Percentiles rank a stretch among this genome's conserved stretches.
Evolutionary conservation across 2,888 invertebrate species (phyloP).

Genomic region (Eilema sororculum): DNA sequence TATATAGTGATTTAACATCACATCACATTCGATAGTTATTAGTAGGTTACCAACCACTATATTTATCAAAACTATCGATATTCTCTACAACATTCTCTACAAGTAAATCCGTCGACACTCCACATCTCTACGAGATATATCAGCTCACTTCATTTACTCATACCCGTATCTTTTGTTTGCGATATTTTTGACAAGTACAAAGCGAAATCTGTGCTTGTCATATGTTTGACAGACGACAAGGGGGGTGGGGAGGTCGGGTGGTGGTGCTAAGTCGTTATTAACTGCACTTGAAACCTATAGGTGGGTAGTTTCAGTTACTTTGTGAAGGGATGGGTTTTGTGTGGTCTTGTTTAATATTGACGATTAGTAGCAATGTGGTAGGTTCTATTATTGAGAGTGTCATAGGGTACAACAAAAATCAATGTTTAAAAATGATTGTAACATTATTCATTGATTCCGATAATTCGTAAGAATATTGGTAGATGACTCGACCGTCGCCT

Average conservation of each 20-base stretch:
- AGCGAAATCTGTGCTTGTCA: constrained; percentile 86
- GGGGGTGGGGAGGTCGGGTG: constrained; percentile 44
- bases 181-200: constrained; percentile 87
- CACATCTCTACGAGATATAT: constrained; percentile 81
- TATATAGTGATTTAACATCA: too few species aligned
- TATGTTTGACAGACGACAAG: constrained; percentile 83
- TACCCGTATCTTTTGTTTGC: constrained; percentile 85
- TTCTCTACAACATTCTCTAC: background rate
- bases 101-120: constrained; percentile 48
- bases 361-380: background rate
- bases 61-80: constrained; percentile 6
- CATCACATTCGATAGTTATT: too few species aligned
- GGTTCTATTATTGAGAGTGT: too few species aligned
- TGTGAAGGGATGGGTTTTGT: constrained; percentile 8
- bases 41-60: background rate
- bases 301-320: constrained; percentile 47
- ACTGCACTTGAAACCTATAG: constrained; percentile 77
- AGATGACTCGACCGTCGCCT: too few species aligned
- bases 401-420: too few species aligned
- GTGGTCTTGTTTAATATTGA: background rate
- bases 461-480: too few species aligned
- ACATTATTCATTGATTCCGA: too few species aligned
- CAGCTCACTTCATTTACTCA: constrained; percentile 87
- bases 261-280: constrained; percentile 83
- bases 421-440: too few species aligned